phyloP scores from a whole-genome alignment of 2,888 invertebrate genomes.

The Campoplex capitator region DNA sequence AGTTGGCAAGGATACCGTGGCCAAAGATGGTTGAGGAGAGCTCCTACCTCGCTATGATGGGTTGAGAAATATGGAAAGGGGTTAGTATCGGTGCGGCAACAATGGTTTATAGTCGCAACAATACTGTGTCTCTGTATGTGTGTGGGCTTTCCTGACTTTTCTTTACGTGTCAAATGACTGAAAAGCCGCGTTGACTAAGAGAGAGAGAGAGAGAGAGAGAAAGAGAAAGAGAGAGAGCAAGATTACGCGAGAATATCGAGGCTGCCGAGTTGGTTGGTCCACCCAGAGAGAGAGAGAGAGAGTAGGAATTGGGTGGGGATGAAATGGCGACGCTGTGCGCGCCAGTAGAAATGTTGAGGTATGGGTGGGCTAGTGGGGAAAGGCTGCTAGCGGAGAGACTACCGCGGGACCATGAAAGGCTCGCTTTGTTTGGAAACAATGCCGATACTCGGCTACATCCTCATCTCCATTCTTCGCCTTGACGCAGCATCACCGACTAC shows the following conservation, averaged over 20 bases:
- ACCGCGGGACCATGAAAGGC: slow-evolving; percentile 82
- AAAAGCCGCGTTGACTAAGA: slow-evolving; percentile 79
- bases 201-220: slow-evolving; percentile 29
- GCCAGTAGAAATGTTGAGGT: slow-evolving; percentile 62
- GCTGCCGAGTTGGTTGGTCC: slow-evolving; percentile 36
- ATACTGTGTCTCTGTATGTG: slow-evolving; percentile 72
- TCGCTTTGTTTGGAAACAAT: slow-evolving; percentile 85
- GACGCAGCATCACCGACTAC: slow-evolving; percentile 73
- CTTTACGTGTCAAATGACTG: slow-evolving; percentile 85
- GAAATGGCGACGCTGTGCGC: slow-evolving; percentile 60
- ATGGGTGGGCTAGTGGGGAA: slow-evolving; percentile 66
- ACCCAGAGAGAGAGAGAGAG: slow-evolving; percentile 26
- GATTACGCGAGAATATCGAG: slow-evolving; percentile 48
- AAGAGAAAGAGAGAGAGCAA: slow-evolving; percentile 42
- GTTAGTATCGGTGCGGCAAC: slow-evolving; percentile 81
- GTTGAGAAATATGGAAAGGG: slow-evolving; percentile 61
- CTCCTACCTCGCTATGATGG: slow-evolving; percentile 5
- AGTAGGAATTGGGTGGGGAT: slow-evolving; percentile 25
- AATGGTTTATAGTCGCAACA: slow-evolving; percentile 79
- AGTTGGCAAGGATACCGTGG: neutral
- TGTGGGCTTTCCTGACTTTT: slow-evolving; percentile 81
- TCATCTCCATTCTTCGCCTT: slow-evolving; percentile 85
- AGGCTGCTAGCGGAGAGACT: slow-evolving; percentile 66
- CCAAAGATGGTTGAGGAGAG: neutral
- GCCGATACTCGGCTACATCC: slow-evolving; percentile 85